Base-by-base conservation (phyloP, 2,113 vertebrate species). In the Myxocyprinus asiaticus region DNA sequence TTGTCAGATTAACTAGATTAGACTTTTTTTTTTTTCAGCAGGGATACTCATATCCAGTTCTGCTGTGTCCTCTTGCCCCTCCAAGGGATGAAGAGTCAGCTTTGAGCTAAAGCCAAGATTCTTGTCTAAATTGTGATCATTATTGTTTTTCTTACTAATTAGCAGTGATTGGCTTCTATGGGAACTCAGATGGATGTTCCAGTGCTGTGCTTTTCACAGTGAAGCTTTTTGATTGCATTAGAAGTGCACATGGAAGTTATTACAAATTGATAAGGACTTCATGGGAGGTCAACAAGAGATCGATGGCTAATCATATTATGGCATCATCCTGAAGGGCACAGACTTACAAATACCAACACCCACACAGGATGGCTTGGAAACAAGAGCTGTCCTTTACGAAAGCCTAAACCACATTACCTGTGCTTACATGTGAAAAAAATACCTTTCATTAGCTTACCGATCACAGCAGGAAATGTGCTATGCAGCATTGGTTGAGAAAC, bases 231-330 rank as follows among this genome's bases (percentile, higher is more conserved):
- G 88, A 91, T 91, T 86, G 87, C 82, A 90, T 91, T 91, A 92
- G 81, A 84, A 65, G 67, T 58, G 65, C 86, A 80, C 87, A 82
- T 85, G 88, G 82, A 88, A 70, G 90, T 89, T 91, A 91, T 90
- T 86, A 89, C 86, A 83, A 87, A 89, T 89, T 88, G 90, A 92
- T 92, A 90, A 90, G 85, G 85, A 85, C 83, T 85, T 89, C 88
- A 90, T 85, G 82, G 88, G 90, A 91, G 90, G 91, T 90, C 89
- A 90, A 88, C 76, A 15, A 81, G 83, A 87, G 89, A 91, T 93
- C 92, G 88, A 93, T 93, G 86, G 86, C 88, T 90, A 92, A 91
- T 90, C 88, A 87, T 83, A 85, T 93, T 89, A 89, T 86, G 85
- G 10, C 65, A 0, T 65, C 76, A 87, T 91, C 86, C 87, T 86